These are phyloP conservation scores for Abrostola triplasia DNA, from an alignment of 2,888 invertebrate genomes.

Conservation along the genomic window DNA sequence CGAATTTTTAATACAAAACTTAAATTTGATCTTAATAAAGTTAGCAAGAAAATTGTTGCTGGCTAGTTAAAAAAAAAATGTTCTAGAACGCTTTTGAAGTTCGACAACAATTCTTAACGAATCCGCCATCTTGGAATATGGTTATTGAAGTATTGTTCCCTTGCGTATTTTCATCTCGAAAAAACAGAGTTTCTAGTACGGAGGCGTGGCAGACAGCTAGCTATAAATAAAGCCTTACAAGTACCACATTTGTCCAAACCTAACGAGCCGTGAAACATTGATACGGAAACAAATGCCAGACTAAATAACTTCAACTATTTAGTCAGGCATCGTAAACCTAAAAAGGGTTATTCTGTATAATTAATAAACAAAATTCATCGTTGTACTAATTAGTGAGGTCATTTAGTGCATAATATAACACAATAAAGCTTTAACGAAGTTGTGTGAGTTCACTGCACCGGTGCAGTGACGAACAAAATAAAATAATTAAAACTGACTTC, in stretches of 20 bases:
- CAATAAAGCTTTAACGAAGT: constrained; percentile 12
- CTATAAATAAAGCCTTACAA: background rate
- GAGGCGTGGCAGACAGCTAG: background rate
- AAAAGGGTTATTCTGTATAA: constrained; percentile 19
- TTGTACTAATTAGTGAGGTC: constrained; percentile 21
- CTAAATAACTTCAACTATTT: background rate
- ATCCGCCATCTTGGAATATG: too few species aligned
- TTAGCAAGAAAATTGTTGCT: too few species aligned
- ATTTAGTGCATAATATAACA: constrained; percentile 31
- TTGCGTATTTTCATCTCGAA: background rate
- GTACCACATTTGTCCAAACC: background rate
- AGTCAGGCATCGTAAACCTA: constrained; percentile 6
- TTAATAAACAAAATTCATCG: constrained; percentile 24
- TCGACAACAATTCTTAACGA: too few species aligned
- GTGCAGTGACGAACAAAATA: constrained; percentile 37
- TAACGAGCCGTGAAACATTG: constrained; percentile 1
- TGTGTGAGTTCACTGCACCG: constrained; percentile 42
- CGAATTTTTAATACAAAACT: too few species aligned
- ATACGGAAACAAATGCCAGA: constrained; percentile 1
- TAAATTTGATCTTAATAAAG: too few species aligned
- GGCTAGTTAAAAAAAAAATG: too few species aligned
- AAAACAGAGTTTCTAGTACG: background rate
- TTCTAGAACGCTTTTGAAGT: too few species aligned
- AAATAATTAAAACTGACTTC: constrained; percentile 44
- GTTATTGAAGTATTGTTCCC: background rate